These are phyloP conservation scores for Melanerpes formicivorus DNA, from an alignment of 2,113 vertebrate species.

Conservation along the genomic window DNA sequence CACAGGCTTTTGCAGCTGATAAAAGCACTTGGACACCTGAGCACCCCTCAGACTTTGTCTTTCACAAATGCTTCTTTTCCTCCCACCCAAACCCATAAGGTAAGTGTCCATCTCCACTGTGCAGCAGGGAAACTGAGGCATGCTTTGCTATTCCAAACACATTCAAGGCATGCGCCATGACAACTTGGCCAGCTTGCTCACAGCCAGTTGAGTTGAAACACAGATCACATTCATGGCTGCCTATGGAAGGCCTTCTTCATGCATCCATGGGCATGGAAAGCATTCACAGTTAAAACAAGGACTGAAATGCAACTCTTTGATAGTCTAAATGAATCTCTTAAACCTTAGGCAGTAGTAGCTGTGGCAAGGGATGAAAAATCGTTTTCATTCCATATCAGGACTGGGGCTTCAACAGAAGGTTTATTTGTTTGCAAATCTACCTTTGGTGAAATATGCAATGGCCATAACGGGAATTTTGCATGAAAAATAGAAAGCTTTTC, in stretches of 20 bases:
- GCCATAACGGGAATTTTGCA: background rate
- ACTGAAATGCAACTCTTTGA: background rate
- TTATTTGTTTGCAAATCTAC: background rate
- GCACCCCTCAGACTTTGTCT: background rate
- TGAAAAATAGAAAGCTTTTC: background rate
- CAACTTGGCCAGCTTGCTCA: background rate
- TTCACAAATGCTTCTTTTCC: background rate
- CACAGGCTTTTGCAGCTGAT: background rate
- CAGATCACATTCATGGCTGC: accelerated
- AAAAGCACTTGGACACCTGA: background rate
- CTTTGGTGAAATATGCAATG: background rate
- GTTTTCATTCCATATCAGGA: background rate
- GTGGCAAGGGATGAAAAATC: background rate
- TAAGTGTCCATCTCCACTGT: background rate
- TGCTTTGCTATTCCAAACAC: background rate
- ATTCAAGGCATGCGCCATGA: accelerated
- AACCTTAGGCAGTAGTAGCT: background rate
- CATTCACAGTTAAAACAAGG: background rate
- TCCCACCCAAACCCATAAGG: background rate
- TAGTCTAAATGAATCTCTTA: background rate
- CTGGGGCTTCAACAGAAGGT: background rate
- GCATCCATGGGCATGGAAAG: background rate
- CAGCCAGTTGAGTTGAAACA: accelerated
- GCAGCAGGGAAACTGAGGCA: background rate
- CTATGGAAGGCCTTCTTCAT: background rate